phyloP scores from a whole-genome alignment of 2,797 vertebrate species.

The Anisognathus igniventris region DNA sequence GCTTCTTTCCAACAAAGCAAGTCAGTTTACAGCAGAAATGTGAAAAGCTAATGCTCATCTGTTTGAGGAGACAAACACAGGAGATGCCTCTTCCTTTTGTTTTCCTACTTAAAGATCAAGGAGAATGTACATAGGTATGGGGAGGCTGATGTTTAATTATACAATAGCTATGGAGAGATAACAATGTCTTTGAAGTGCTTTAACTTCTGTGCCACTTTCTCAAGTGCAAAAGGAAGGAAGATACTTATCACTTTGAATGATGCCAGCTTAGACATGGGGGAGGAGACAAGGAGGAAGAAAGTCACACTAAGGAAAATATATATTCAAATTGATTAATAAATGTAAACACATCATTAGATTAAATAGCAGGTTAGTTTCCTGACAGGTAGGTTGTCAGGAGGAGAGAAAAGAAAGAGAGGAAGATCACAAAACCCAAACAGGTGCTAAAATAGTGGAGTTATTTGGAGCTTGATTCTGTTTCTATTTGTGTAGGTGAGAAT shows the following conservation, averaged over 20 bases:
- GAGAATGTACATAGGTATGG: background rate
- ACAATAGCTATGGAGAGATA: slow-evolving; percentile 37
- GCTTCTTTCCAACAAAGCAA: background rate
- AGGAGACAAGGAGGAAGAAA: background rate
- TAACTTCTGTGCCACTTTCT: slow-evolving; percentile 38
- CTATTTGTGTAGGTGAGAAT: background rate
- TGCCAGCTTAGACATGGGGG: slow-evolving; percentile 25
- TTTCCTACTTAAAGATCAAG: slow-evolving; percentile 50
- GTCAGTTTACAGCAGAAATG: background rate
- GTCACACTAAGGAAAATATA: slow-evolving; percentile 24
- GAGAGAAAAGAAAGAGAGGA: background rate
- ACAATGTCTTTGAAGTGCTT: slow-evolving; percentile 53
- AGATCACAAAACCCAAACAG: background rate
- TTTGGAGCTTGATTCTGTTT: background rate
- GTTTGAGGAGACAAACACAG: background rate
- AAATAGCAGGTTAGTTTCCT: slow-evolving; percentile 44
- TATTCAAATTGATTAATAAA: slow-evolving; percentile 54
- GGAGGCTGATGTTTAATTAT: slow-evolving; percentile 46
- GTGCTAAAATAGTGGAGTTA: background rate
- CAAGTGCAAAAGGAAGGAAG: slow-evolving; percentile 6
- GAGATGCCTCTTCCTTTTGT: background rate
- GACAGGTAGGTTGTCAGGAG: slow-evolving; percentile 18
- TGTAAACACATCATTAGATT: slow-evolving; percentile 51
- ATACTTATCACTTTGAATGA: slow-evolving; percentile 25
- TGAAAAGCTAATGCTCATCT: background rate